Base-by-base conservation (phyloP, 2,113 vertebrate genomes). In the Pampusana beccarii region DNA sequence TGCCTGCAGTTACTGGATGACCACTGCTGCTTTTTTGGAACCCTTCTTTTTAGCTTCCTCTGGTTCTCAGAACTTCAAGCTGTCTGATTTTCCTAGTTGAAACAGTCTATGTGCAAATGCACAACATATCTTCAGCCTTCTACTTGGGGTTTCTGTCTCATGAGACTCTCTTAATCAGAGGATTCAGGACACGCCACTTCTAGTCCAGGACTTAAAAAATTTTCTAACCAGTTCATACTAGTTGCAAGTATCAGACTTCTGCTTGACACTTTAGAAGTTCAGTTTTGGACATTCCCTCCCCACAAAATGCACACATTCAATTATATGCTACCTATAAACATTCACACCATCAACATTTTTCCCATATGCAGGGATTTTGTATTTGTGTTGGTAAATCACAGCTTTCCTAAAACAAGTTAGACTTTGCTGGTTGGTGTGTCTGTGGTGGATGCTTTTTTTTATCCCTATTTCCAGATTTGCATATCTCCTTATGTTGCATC, bases 351-450 rank as follows among this genome's bases (percentile, higher is more conserved):
- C 51, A 72, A 33, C 2, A 0, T 2, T 75, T 62, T 53, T 56
- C 24, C 53, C 10, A 31, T 4, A 2, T 48, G 16, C 13, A 0
- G 1, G 38, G 14, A 15, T 46, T 93, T 18, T 74, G 74, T 94
- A 93, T 87, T 48, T 91, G 95, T 88, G 90, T 65, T 94, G 61
- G 62, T 82, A 93, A 95, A 93, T 74, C 86, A 70, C 77, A 71
- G 42, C 24, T 92, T 97, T 79, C 73, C 73, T 86, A 95, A 91
- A 93, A 31, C 46, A 91, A 51, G 48, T 60, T 36, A 25, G 56
- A 73, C 38, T 65, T 88, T 69, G 60, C 75, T 88, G 44, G 61
- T 53, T 83, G 36, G 54, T 90, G 75, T 58, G 29, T 38, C 34
- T n/a, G 54, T 12, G 29, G 10, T 12, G 50, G n/a, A 10, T 40